These are phyloP conservation scores for Zaprionus tsacasi DNA, from an alignment of 1,140 invertebrate genomes.

Conservation along the genomic window DNA sequence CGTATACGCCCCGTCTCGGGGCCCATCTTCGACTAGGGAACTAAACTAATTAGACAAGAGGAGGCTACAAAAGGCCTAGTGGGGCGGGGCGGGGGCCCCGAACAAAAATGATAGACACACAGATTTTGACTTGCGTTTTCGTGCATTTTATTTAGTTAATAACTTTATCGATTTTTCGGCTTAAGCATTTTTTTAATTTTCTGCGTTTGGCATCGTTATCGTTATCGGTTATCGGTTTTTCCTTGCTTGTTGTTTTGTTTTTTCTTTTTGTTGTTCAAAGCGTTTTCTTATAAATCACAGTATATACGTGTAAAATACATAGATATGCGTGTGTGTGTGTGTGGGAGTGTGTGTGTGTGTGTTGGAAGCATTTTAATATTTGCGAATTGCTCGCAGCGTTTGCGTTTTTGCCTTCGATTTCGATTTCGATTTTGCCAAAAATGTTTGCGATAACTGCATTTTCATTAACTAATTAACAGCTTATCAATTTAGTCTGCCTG, in stretches of 20 bases:
- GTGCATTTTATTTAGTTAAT: slow-evolving; percentile 79
- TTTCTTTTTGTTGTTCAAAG: slow-evolving; percentile 57
- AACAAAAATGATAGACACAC: slow-evolving; percentile 62
- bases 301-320: slow-evolving; percentile 82
- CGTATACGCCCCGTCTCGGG: neutral
- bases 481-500: slow-evolving; percentile 50
- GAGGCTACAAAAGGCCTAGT: slow-evolving; percentile 24
- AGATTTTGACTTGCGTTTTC: slow-evolving; percentile 62
- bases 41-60: slow-evolving; percentile 7
- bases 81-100: slow-evolving; percentile 17
- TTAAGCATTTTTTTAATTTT: slow-evolving; percentile 65
- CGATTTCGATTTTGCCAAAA: slow-evolving; percentile 33
- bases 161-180: slow-evolving; percentile 62
- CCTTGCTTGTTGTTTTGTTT: slow-evolving; percentile 50
- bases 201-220: slow-evolving; percentile 55
- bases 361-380: slow-evolving; percentile 42
- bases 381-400: slow-evolving; percentile 73
- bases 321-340: slow-evolving; percentile 57
- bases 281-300: slow-evolving; percentile 82
- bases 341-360: slow-evolving; percentile 31
- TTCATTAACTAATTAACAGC: slow-evolving; percentile 82
- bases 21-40: neutral
- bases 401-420: slow-evolving; percentile 25
- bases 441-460: slow-evolving; percentile 62
- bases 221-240: slow-evolving; percentile 17